A percentile compares a stretch with the other conserved stretches of the same genome.
These are phyloP conservation scores for Strix aluco DNA, from an alignment of 2,113 vertebrate genomes.

Conservation along the genomic window DNA sequence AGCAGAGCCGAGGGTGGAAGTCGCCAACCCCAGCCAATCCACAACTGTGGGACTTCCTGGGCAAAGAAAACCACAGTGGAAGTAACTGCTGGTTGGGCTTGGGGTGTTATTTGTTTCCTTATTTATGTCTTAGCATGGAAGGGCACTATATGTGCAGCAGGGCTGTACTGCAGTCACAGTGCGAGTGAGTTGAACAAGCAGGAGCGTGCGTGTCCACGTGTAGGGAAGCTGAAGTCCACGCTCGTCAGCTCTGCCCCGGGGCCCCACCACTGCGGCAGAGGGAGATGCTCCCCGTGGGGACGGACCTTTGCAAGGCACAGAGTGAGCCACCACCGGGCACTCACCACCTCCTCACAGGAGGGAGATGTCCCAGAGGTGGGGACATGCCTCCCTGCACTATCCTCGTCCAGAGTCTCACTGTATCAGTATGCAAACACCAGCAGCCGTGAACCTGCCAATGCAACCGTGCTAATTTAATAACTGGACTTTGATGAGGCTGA, in stretches of 20 bases:
- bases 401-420: fast-evolving
- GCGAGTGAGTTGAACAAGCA: not conserved
- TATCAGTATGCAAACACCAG: not conserved
- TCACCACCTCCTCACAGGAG: not conserved
- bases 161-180: not conserved
- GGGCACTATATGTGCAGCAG: not conserved
- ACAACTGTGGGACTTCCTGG: fast-evolving
- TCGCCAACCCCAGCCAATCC: not conserved
- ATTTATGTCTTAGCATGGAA: not conserved
- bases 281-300: not conserved
- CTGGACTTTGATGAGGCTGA: not conserved
- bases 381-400: not conserved
- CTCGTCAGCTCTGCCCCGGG: not conserved
- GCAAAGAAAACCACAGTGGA: not conserved
- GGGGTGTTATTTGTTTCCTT: not conserved
- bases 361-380: not conserved
- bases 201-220: fast-evolving
- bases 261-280: not conserved
- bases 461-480: conserved; percentile 17
- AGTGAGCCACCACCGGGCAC: not conserved
- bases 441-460: not conserved
- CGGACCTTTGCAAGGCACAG: not conserved
- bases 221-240: not conserved
- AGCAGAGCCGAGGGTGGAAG: not conserved
- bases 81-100: not conserved